Evolutionary conservation across 2,888 invertebrate genomes (phyloP).

Genomic region (Drosophila leonis): DNA sequence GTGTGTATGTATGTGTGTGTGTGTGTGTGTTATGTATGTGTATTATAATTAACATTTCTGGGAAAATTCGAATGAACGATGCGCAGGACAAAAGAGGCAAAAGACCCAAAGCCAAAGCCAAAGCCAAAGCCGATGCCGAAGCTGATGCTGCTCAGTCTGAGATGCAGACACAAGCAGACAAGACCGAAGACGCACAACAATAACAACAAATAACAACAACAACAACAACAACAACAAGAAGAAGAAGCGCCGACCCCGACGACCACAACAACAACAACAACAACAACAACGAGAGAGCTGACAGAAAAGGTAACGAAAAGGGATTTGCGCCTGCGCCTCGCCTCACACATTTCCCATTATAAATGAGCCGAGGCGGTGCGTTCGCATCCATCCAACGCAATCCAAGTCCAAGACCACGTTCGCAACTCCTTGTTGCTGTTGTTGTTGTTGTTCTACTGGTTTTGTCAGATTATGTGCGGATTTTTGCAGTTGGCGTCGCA

Average conservation of each 20-base stretch:
- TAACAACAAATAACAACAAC: constrained; percentile 36
- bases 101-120: constrained; percentile 49
- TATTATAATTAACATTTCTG: constrained; percentile 84
- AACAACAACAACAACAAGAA: constrained; percentile 22
- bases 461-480: constrained; percentile 80
- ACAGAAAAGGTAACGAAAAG: constrained; percentile 66
- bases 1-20: constrained; percentile 47
- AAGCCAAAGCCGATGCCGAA: constrained; percentile 26
- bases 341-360: constrained; percentile 75
- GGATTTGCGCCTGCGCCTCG: constrained; percentile 75
- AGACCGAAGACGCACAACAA: constrained; percentile 58
- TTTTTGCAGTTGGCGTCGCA: constrained; percentile 63
- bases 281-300: constrained; percentile 38
- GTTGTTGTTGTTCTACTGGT: constrained; percentile 80
- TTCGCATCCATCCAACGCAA: constrained; percentile 24
- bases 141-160: constrained; percentile 37
- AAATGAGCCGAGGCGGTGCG: constrained; percentile 67
- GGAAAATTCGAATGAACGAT: constrained; percentile 81
- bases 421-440: constrained; percentile 25
- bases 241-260: constrained; percentile 51
- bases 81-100: constrained; percentile 80
- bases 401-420: constrained; percentile 22
- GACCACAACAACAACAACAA: constrained; percentile 44
- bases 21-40: constrained; percentile 47
- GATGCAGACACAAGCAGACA: constrained; percentile 56